Conservation (phyloP, 2,113 vertebrate genomes). For the Halichoeres trimaculatus region DNA sequence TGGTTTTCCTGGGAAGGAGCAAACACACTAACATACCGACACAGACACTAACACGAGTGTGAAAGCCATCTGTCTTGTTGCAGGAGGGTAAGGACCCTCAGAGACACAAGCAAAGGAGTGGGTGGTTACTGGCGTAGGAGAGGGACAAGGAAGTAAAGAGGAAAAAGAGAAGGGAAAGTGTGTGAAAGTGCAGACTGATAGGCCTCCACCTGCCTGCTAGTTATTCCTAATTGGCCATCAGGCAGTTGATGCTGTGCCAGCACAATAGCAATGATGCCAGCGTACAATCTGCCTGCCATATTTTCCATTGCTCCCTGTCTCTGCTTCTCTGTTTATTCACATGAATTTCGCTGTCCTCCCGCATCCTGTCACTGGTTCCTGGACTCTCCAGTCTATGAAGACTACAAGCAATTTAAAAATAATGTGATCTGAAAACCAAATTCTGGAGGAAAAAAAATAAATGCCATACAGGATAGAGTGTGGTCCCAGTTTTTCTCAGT, state of each 20-base stretch:
- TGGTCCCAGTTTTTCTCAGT: conserved; percentile 26
- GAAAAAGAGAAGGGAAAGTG: neutral
- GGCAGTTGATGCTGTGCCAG: conserved; percentile 60
- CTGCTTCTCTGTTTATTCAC: conserved; percentile 36
- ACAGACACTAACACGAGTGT: conserved; percentile 42
- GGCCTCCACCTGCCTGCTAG: conserved; percentile 56
- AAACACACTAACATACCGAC: conserved; percentile 40
- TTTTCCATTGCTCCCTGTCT: conserved; percentile 14
- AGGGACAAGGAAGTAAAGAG: conserved; percentile 5
- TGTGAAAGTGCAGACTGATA: conserved; percentile 29
- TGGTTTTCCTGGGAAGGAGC: conserved; percentile 49
- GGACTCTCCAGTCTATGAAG: conserved; percentile 21
- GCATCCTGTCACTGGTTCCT: conserved; percentile 17
- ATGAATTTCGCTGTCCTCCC: conserved; percentile 27
- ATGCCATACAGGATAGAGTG: conserved; percentile 24
- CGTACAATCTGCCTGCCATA: conserved; percentile 38
- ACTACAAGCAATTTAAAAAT: conserved; percentile 32
- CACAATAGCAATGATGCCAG: conserved; percentile 39
- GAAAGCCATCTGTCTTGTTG: conserved; percentile 66
- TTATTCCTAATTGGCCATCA: conserved; percentile 69
- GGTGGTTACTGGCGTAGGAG: neutral
- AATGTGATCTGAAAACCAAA: conserved; percentile 46
- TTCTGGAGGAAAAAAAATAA: conserved; percentile 43
- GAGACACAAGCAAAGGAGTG: conserved; percentile 11
- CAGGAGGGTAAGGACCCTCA: conserved; percentile 17